phyloP scores from a whole-genome alignment of 2,797 vertebrate species.

The Chloroceryle inda region DNA sequence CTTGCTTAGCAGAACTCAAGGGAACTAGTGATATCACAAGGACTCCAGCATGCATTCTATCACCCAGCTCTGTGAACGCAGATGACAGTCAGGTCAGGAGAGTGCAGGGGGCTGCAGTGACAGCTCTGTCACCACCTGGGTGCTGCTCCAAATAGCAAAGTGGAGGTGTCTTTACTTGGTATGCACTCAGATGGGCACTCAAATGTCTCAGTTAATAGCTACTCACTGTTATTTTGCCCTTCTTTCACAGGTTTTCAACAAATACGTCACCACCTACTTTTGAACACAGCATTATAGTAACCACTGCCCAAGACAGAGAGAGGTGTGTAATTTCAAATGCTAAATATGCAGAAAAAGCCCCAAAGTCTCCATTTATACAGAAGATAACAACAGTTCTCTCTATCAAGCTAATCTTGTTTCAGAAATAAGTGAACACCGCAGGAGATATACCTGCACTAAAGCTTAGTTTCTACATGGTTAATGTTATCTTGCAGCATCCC shows the following conservation, averaged over 20 bases:
- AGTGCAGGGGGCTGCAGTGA: background rate
- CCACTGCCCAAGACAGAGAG: background rate
- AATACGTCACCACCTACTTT: background rate
- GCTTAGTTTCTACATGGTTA: background rate
- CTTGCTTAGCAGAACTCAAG: background rate
- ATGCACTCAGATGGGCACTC: background rate
- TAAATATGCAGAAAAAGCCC: background rate
- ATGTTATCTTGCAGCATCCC: background rate
- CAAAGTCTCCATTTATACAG: background rate
- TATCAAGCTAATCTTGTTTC: background rate
- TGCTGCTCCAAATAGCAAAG: background rate
- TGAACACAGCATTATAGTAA: background rate
- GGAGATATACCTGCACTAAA: background rate
- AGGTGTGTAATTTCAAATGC: background rate
- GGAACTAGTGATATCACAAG: rapidly evolving
- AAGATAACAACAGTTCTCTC: background rate
- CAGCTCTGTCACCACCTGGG: background rate
- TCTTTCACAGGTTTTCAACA: background rate
- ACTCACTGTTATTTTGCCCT: background rate
- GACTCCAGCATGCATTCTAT: background rate
- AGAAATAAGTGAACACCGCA: background rate
- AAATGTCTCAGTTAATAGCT: background rate
- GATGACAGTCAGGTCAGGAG: background rate
- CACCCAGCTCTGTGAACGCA: background rate
- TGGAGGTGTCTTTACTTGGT: background rate